Evolutionary conservation across 2,797 vertebrate genomes (phyloP).

Genomic region (Syngnathus acus): DNA sequence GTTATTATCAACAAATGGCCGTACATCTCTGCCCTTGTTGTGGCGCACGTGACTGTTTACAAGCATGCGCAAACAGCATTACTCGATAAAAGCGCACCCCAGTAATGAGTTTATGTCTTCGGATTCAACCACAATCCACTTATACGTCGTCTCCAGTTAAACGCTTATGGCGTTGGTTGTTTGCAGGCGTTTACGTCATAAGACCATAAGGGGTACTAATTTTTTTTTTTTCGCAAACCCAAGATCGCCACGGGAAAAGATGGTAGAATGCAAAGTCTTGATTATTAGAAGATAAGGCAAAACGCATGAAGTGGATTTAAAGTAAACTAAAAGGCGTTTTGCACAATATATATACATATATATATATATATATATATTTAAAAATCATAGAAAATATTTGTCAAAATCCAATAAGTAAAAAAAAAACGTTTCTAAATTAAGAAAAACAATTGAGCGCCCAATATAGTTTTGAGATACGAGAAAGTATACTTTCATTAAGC

Average conservation of each 20-base stretch:
- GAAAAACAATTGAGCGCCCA: too few relatives aligned
- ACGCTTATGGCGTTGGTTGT: conserved; percentile 36
- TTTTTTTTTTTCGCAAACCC: background rate
- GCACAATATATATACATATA: too few relatives aligned
- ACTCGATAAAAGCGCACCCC: background rate
- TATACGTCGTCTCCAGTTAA: background rate
- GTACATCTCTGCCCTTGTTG: background rate
- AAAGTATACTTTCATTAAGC: background rate
- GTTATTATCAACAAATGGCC: too few relatives aligned
- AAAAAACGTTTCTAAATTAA: too few relatives aligned
- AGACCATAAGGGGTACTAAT: background rate
- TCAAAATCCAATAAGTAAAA: too few relatives aligned
- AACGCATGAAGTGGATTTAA: too few relatives aligned
- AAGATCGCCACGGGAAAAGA: background rate
- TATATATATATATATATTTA: too few relatives aligned
- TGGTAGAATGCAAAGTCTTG: background rate
- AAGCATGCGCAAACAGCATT: background rate
- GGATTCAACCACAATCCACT: background rate
- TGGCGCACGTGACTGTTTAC: background rate
- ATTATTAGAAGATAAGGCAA: too few relatives aligned
- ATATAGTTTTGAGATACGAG: too few relatives aligned
- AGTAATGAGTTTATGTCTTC: background rate
- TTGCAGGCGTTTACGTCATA: background rate
- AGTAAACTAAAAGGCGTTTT: too few relatives aligned
- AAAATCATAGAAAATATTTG: too few relatives aligned